phyloP scores from a whole-genome alignment of 2,888 invertebrate species.

The Spicauda simplicius region DNA sequence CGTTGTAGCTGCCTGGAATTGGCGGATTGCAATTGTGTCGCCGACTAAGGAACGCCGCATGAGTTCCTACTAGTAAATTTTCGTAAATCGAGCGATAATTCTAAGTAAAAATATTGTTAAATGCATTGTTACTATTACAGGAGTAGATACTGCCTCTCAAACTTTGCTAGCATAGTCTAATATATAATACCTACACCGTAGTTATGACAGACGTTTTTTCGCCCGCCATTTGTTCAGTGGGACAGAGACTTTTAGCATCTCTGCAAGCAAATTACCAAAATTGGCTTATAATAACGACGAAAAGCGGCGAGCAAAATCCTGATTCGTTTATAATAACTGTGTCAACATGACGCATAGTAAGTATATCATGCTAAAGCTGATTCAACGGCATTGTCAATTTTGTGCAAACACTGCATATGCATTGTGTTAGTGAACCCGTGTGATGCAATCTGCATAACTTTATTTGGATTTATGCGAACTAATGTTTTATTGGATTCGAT shows the following conservation, averaged over 20 bases:
- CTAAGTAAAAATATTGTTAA: too few relatives aligned
- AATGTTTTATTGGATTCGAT: not conserved
- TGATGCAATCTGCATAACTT: constrained; percentile 26
- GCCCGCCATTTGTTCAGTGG: too few relatives aligned
- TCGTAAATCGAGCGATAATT: too few relatives aligned
- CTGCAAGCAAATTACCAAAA: constrained; percentile 7
- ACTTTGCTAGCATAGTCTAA: too few relatives aligned
- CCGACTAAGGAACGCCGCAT: too few relatives aligned
- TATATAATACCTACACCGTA: too few relatives aligned
- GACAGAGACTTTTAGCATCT: not conserved
- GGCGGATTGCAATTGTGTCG: too few relatives aligned
- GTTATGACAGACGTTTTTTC: too few relatives aligned
- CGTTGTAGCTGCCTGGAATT: too few relatives aligned
- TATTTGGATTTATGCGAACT: not conserved
- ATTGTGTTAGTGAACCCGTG: constrained; percentile 24
- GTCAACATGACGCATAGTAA: constrained; percentile 19
- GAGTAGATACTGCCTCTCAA: too few relatives aligned
- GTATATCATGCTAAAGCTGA: constrained; percentile 10
- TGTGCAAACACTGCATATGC: constrained; percentile 12
- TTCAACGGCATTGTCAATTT: constrained; percentile 32
- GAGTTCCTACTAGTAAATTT: too few relatives aligned
- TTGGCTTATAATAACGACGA: constrained; percentile 11
- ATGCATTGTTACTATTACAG: too few relatives aligned
- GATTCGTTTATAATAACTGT: constrained; percentile 31
- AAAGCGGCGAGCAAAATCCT: constrained; percentile 12